A percentile compares a stretch with the other conserved stretches of the same genome.
Conservation (phyloP, 2,113 vertebrate genomes). For the Isurus oxyrinchus region DNA sequence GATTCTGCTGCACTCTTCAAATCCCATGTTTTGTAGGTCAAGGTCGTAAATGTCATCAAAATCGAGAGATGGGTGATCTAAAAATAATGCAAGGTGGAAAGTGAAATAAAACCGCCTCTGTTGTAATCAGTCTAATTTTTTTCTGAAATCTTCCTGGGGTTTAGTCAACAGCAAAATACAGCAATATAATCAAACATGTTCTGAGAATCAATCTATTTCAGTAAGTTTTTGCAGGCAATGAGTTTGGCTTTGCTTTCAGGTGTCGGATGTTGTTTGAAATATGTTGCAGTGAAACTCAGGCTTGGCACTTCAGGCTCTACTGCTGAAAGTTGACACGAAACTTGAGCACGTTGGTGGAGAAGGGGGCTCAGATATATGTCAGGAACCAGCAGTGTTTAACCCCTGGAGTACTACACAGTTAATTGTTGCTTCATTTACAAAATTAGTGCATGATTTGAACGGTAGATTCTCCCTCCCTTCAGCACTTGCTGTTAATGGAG, state of each 20-base stretch:
- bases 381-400: background rate
- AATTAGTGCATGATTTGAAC: background rate
- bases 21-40: background rate
- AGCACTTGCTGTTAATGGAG: background rate
- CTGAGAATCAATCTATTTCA: background rate
- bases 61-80: background rate
- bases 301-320: background rate
- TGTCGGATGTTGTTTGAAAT: background rate
- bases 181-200: background rate
- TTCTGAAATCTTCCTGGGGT: background rate
- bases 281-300: background rate
- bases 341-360: background rate
- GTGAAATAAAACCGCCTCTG: background rate
- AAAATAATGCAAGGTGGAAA: conserved; percentile 3
- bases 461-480: background rate
- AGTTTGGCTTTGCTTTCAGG: background rate
- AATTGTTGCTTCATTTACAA: background rate
- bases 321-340: background rate
- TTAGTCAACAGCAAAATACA: background rate
- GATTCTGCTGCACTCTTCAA: background rate
- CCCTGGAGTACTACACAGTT: background rate
- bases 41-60: background rate
- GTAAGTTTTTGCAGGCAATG: background rate
- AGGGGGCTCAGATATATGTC: background rate
- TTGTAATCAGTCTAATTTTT: background rate